Evolutionary conservation across 2,797 vertebrate species (phyloP), one percentile per base, ranked within the genome.

Genomic region (Odontamblyopus lacepedii): DNA sequence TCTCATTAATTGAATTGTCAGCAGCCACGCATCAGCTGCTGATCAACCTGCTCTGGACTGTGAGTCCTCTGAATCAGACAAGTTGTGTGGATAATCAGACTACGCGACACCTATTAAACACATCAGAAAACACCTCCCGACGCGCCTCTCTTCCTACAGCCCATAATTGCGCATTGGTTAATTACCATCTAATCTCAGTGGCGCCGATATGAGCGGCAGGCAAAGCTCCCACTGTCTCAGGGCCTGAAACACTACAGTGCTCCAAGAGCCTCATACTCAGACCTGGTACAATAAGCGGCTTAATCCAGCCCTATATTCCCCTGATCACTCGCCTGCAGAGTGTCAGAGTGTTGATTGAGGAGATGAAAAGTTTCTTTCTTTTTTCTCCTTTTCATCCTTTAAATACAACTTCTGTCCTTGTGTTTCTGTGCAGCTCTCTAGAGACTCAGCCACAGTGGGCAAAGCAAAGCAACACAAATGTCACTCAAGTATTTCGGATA

Each of bases 81-180:
- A 89, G 86, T 89, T 88, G 79, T 89, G 89, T 83, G 82, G 85
- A 89, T 92, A 90, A 92, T 93, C 90, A 93, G 91, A 92, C 91
- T 92, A 83, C 84, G 93, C 92, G 88, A 92, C 90, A 94, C 90
- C 94, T 92, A 91, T 93, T 92, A 92, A 93, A 91, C 87, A 90
- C 88, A 78, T 88, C 79, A 85, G 88, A 89, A 88, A 93, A 93
- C 91, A 92, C 93, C 91, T 94, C 92, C 80, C 74, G 87, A 90
- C 59, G 78, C 75, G 66, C 72, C 87, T 91, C 92, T 92, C 90
- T 88, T 90, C 89, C 81, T 74, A 81, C 70, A 80, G 79, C 90
- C 87, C 91, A 92, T 95, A 95, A 95, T 94, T 94, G 93, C 91
- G 91, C 92, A 91, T 88, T 87, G 88, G 90, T 92, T 95, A 94